A percentile compares a stretch with the other conserved stretches of the same genome.
phyloP scores from a whole-genome alignment of 1,140 invertebrate genomes.

The Oreohelix idahoensis region DNA sequence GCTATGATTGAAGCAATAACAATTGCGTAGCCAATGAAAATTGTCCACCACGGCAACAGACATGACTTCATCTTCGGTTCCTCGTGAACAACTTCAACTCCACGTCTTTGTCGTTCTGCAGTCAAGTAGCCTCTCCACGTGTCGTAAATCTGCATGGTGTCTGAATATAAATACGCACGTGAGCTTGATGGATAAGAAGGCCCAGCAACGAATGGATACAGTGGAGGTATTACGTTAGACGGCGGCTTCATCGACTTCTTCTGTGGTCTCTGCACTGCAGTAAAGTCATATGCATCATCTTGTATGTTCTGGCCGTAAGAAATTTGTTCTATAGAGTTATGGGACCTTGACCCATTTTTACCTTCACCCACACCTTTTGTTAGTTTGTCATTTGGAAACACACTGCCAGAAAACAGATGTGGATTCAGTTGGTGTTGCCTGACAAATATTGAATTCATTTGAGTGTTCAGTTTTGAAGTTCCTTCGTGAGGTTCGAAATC shows the following conservation, averaged over 20 bases:
- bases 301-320: background rate
- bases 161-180: background rate
- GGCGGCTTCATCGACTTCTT: background rate
- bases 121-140: background rate
- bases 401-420: no score
- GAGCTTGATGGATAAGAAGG: background rate
- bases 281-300: background rate
- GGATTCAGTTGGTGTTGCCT: no score
- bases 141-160: background rate
- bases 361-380: no score
- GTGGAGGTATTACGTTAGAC: background rate
- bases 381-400: no score
- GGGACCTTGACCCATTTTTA: background rate
- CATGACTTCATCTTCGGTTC: background rate
- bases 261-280: background rate
- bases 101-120: background rate
- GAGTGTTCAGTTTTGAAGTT: background rate
- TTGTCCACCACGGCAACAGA: constrained; percentile 56
- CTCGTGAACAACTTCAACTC: background rate
- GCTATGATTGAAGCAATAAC: constrained; percentile 68
- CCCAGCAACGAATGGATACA: background rate
- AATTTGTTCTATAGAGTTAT: background rate
- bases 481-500: background rate
- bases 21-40: constrained; percentile 62
- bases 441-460: background rate